Evolutionary conservation across 2,797 vertebrate species (phyloP).

Genomic region (Gambusia yucatana): DNA sequence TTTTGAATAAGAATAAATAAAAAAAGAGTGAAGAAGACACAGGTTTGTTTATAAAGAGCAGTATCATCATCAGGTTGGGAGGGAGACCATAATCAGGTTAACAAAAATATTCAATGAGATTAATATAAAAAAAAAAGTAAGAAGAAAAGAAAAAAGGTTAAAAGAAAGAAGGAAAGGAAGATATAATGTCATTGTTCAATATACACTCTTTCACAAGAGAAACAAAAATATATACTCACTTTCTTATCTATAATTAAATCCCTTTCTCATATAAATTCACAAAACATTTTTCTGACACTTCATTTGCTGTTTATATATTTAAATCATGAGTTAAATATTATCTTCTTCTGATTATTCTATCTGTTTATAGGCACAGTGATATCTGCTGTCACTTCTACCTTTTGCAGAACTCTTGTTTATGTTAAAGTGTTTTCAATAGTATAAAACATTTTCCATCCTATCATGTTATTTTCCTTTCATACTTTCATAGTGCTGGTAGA

Average conservation of each 20-base stretch:
- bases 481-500: constrained; percentile 27
- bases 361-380: constrained; percentile 21
- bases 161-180: no score
- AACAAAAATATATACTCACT: constrained; percentile 19
- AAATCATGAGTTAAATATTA: constrained; percentile 15
- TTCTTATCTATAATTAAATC: constrained; percentile 6
- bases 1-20: not conserved
- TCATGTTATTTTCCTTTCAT: not conserved
- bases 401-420: constrained; percentile 38
- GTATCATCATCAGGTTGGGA: not conserved
- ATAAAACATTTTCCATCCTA: constrained; percentile 25
- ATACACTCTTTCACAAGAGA: constrained; percentile 10
- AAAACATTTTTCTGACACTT: constrained; percentile 32
- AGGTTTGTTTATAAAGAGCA: not conserved
- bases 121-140: not conserved
- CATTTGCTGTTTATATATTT: constrained; percentile 22
- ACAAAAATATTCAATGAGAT: not conserved
- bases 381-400: not conserved
- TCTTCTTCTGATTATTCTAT: constrained; percentile 32
- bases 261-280: constrained; percentile 15
- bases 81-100: not conserved
- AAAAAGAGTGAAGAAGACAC: not conserved
- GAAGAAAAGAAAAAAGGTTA: no score
- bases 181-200: constrained; percentile 7
- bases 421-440: constrained; percentile 43